Evolutionary conservation across 2,113 vertebrate species (phyloP), one percentile per base, ranked within the genome.

Genomic region (Hiodon tergisus): DNA sequence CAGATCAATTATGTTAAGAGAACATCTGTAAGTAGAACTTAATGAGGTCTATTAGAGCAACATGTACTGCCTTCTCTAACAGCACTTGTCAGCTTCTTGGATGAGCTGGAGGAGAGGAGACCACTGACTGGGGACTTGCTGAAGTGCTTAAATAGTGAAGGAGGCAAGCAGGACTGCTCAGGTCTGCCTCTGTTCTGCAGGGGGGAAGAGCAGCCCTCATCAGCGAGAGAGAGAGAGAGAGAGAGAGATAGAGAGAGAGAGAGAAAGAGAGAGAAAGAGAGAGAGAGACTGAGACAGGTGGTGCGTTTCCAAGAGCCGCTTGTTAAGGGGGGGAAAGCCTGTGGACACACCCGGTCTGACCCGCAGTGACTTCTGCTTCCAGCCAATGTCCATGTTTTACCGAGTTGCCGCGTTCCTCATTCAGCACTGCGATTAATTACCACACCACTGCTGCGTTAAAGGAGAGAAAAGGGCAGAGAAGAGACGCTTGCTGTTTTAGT

Each of bases 1-100:
- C 95, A 97, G 97, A 99, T 99, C 97, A 99, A 98, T 99, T 98
- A 98, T 99, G 97, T 97, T 98, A 99, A 98, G 95, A 98, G 96
- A 99, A 98, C 97, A 98, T 98, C 97, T 98, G 97, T 98, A 99
- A 99, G 97, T 96, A 97, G 96, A 97, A 94, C 96, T 96, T 98
- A 98, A 98, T 98, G 97, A 98, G 97, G 93, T 97, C 96, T 95
- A 98, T 99, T 98, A 99, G 95, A 99, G 95, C 95, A 95, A 96
- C 96, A 96, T 95, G 96, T 94, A 93, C 95, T 94, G 95, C 93
- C 94, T 96, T 93, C 93, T 95, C 93, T 95, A 96, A 97, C 95
- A 91, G 92, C 92, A 94, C 96, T 96, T 98, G 97, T 96, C 97
- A 98, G 96, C 93, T 96, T 92, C 96, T 97, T 96, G 95, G 95